phyloP scores from a whole-genome alignment of 2,797 vertebrate species.

The Hyperoplus immaculatus region DNA sequence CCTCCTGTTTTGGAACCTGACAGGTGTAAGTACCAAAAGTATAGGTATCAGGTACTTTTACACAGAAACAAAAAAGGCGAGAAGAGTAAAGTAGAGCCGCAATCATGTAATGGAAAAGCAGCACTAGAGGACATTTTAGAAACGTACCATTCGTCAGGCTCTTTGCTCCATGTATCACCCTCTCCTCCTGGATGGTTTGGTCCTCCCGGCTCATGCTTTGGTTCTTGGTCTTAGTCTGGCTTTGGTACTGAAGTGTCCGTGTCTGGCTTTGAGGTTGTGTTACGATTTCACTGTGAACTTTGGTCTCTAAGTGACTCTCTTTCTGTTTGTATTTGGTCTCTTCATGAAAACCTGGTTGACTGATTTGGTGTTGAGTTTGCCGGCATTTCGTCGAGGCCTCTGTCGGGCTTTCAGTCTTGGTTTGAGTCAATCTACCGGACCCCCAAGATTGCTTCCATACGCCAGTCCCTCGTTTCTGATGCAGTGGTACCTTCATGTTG shows the following conservation, averaged over 20 bases:
- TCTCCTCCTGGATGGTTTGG: constrained; percentile 33
- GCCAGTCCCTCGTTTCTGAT: constrained; percentile 75
- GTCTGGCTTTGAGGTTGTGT: constrained; percentile 23
- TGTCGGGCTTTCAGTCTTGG: constrained; percentile 1
- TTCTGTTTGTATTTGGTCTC: background rate
- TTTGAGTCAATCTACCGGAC: constrained; percentile 30
- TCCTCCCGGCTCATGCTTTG: constrained; percentile 15
- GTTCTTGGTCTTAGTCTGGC: constrained; percentile 27
- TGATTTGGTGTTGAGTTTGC: background rate
- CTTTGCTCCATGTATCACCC: constrained; percentile 8
- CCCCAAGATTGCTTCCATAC: constrained; percentile 32
- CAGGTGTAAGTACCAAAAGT: too few relatives aligned
- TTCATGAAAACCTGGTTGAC: background rate
- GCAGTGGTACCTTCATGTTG: constrained; percentile 86
- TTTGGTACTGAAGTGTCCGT: constrained; percentile 28
- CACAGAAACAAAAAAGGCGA: too few relatives aligned
- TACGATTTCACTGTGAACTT: constrained; percentile 10
- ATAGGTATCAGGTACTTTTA: too few relatives aligned
- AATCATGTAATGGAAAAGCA: too few relatives aligned
- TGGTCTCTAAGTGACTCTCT: constrained; percentile 7
- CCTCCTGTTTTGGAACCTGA: too few relatives aligned
- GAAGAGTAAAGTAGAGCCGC: too few relatives aligned
- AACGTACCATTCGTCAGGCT: constrained; percentile 38
- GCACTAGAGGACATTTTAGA: background rate
- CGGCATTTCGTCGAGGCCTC: background rate